These are phyloP conservation scores for Lutjanus erythropterus DNA, from an alignment of 2,113 vertebrate species.

Conservation along the genomic window DNA sequence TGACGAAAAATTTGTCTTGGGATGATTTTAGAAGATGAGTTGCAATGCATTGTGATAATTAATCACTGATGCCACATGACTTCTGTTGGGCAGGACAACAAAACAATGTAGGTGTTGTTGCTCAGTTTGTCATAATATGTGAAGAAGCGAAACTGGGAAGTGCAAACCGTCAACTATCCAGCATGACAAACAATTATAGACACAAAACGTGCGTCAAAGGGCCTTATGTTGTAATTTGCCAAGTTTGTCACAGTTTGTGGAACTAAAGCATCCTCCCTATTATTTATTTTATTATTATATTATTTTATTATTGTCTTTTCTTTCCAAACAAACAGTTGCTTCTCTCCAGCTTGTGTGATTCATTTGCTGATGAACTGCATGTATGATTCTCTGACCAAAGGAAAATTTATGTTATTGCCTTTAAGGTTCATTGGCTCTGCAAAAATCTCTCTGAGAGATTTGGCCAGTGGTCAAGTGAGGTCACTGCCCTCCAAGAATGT, in stretches of 20 bases:
- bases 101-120: not conserved
- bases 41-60: conserved; percentile 43
- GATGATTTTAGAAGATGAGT: conserved; percentile 25
- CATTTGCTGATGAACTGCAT: not conserved
- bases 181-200: not conserved
- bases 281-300: not conserved
- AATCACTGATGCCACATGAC: conserved; percentile 22
- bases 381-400: not conserved
- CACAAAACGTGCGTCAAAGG: not conserved
- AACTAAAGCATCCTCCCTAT: not conserved
- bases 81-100: conserved; percentile 28
- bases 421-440: conserved; percentile 90
- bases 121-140: conserved; percentile 7
- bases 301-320: not conserved
- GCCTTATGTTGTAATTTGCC: not conserved
- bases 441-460: conserved; percentile 88
- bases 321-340: not conserved
- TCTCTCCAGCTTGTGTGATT: not conserved
- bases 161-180: conserved; percentile 16
- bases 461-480: conserved; percentile 88
- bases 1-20: not conserved
- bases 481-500: conserved; percentile 90
- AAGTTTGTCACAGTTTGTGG: not conserved
- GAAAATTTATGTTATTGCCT: conserved; percentile 40
- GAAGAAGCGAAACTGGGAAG: conserved; percentile 73